Percentiles rank a stretch among this genome's conserved stretches.
phyloP scores from a whole-genome alignment of 2,797 vertebrate species.

The Pangasius sanitwongsei region DNA sequence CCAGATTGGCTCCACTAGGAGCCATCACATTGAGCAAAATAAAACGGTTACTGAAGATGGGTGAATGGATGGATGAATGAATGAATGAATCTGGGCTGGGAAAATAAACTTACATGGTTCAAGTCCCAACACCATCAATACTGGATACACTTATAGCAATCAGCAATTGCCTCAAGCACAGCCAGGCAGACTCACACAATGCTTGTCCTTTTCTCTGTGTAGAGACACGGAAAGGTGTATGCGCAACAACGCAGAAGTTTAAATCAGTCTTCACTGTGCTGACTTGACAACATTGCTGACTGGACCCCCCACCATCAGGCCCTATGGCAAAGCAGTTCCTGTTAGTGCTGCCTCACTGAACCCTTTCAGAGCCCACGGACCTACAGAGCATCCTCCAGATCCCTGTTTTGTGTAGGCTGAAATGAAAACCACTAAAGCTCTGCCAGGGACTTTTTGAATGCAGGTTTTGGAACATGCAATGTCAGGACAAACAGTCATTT shows the following conservation, averaged over 20 bases:
- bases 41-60: background rate
- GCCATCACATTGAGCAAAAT: background rate
- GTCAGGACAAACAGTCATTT: conserved; percentile 77
- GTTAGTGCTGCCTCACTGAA: conserved; percentile 70
- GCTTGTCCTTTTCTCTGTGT: background rate
- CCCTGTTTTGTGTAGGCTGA: conserved; percentile 78
- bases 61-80: background rate
- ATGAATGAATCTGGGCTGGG: background rate
- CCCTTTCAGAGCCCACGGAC: conserved; percentile 72
- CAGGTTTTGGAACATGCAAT: conserved; percentile 73
- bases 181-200: background rate
- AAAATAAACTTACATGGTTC: background rate
- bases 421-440: conserved; percentile 70
- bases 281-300: conserved; percentile 44
- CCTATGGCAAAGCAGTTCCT: conserved; percentile 66
- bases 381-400: conserved; percentile 73
- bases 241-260: background rate
- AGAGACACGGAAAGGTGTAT: background rate
- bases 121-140: background rate
- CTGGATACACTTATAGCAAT: conserved; percentile 11
- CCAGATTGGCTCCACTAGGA: background rate
- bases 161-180: background rate
- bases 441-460: conserved; percentile 66
- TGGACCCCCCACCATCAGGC: conserved; percentile 64
- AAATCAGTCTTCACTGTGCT: conserved; percentile 40